phyloP scores from a whole-genome alignment of 2,888 invertebrate species.

The Vannuccia rotundouncinata region DNA sequence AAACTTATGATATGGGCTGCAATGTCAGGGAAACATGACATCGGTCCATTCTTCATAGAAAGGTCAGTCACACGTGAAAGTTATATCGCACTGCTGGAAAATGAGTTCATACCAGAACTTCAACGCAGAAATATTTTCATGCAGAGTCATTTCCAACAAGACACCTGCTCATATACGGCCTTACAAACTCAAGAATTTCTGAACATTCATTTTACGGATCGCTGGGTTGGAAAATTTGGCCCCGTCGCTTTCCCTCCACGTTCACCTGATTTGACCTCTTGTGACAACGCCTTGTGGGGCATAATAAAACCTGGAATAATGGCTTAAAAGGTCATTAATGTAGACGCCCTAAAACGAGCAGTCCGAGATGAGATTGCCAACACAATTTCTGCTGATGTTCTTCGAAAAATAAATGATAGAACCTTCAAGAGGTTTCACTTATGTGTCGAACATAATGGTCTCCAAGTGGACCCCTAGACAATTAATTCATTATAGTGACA shows the following conservation, averaged over 20 bases:
- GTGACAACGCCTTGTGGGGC: not conserved
- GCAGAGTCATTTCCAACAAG: not conserved
- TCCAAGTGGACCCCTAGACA: not conserved
- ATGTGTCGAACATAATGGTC: not conserved
- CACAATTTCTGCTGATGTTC: not conserved
- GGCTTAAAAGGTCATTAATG: not conserved
- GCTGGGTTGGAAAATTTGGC: not conserved
- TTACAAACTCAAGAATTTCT: not conserved
- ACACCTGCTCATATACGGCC: not conserved
- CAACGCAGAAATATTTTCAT: not conserved
- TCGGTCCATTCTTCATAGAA: not conserved
- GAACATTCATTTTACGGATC: not conserved
- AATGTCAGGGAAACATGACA: not conserved
- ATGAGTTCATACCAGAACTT: not conserved
- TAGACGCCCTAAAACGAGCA: not conserved
- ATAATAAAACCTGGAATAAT: not conserved
- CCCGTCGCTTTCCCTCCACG: not conserved
- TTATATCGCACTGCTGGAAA: not conserved
- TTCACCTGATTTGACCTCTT: constrained; percentile 10
- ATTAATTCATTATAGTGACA: not conserved
- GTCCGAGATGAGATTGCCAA: not conserved
- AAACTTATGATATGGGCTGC: not conserved
- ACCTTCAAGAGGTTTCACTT: not conserved
- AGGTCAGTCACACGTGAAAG: not conserved
- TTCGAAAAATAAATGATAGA: not conserved